A percentile compares a stretch with the other conserved stretches of the same genome.
These are phyloP conservation scores for Coptodon bakossiorum DNA, from an alignment of 2,113 vertebrate genomes.

Conservation along the genomic window DNA sequence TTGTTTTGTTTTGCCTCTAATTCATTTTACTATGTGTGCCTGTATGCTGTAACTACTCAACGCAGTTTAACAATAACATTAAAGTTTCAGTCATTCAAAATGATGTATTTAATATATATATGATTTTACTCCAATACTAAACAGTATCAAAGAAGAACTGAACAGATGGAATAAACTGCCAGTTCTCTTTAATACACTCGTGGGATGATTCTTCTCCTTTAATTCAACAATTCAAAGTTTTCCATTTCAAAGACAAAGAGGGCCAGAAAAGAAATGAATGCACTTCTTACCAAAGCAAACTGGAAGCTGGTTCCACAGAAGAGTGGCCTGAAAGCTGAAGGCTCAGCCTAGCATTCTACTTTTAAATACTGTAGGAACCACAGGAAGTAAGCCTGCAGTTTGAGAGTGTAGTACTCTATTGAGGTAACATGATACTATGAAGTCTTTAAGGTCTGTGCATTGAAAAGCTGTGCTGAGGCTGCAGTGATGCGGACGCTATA, in stretches of 20 bases:
- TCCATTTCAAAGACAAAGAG: neutral
- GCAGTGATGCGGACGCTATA: neutral
- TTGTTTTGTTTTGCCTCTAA: neutral
- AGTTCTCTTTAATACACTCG: neutral
- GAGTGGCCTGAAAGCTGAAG: neutral
- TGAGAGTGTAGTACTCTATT: neutral
- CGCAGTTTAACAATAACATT: neutral
- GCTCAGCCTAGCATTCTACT: neutral
- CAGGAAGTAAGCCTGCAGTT: neutral
- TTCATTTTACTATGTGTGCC: neutral
- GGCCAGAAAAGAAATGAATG: neutral
- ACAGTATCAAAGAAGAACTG: neutral
- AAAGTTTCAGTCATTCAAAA: neutral
- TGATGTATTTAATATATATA: neutral
- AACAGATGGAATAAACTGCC: neutral
- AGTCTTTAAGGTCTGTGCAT: neutral
- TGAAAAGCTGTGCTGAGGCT: neutral
- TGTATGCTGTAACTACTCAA: neutral
- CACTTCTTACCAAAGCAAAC: neutral
- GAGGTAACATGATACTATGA: neutral
- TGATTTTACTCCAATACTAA: neutral
- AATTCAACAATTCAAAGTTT: neutral
- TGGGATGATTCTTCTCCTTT: neutral
- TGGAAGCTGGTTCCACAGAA: neutral
- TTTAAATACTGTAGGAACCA: neutral